Conservation (phyloP, 1,140 invertebrate species). For the Drosophila leontia region DNA sequence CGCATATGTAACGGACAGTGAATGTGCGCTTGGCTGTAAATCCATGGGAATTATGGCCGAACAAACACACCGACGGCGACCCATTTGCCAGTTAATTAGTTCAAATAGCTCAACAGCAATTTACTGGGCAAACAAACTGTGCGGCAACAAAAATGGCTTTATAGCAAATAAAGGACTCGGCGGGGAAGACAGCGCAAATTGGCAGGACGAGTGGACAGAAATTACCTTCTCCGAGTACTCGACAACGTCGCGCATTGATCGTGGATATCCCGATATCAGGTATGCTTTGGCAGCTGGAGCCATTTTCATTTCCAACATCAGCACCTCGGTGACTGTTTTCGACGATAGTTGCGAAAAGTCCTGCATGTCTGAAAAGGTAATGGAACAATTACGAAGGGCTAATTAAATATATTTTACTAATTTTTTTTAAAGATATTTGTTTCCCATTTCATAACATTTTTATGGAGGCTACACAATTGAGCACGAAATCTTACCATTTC, state of each 20-base stretch:
- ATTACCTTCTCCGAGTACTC: conserved; percentile 95
- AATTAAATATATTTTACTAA: not conserved
- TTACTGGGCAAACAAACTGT: conserved; percentile 54
- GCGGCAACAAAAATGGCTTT: conserved; percentile 45
- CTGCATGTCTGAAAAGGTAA: conserved; percentile 89
- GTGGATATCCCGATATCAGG: conserved; percentile 97
- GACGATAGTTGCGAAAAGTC: conserved; percentile 93
- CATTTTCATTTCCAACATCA: conserved; percentile 97
- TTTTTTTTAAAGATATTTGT: too few relatives aligned
- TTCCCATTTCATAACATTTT: too few relatives aligned
- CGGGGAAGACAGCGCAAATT: conserved; percentile 5
- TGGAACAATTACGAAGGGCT: too few relatives aligned
- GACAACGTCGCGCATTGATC: conserved; percentile 95
- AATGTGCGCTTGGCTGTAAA: conserved; percentile 36
- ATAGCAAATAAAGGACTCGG: conserved; percentile 37
- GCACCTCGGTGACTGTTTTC: conserved; percentile 93
- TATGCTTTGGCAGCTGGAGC: conserved; percentile 95
- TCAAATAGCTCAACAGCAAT: conserved; percentile 65
- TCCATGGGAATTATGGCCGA: conserved; percentile 61
- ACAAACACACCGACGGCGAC: conserved; percentile 52
- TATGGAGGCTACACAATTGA: too few relatives aligned
- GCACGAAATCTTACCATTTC: conserved; percentile 88
- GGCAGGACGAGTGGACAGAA: not conserved
- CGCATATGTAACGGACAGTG: conserved; percentile 20
- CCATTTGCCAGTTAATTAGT: conserved; percentile 74